These are phyloP conservation scores for Tuta absoluta DNA, from an alignment of 2,888 invertebrate genomes.

Conservation along the genomic window DNA sequence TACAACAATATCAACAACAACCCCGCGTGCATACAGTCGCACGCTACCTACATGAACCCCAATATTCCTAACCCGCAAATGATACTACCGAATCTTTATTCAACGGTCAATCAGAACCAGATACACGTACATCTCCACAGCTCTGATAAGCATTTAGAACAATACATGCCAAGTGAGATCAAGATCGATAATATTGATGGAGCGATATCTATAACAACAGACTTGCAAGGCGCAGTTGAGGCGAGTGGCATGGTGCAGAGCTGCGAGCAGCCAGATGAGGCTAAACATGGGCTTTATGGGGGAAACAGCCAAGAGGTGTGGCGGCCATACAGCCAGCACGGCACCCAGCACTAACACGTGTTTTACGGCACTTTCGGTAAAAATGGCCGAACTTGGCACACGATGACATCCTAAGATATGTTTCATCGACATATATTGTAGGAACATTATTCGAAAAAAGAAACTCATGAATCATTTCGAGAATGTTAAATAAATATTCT, in stretches of 20 bases:
- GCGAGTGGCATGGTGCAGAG: slow-evolving; percentile 75
- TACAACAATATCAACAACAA: slow-evolving; percentile 84
- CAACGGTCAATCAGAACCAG: slow-evolving; percentile 93
- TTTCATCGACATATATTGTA: background rate
- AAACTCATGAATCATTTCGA: too few relatives aligned
- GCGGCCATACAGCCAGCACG: slow-evolving; percentile 86
- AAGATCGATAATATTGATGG: slow-evolving; percentile 83
- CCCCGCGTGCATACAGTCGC: slow-evolving; percentile 74
- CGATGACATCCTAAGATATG: background rate
- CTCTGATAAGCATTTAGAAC: slow-evolving; percentile 84
- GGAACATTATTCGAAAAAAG: too few relatives aligned
- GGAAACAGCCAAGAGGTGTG: slow-evolving; percentile 76
- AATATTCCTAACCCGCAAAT: slow-evolving; percentile 83
- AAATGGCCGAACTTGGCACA: background rate
- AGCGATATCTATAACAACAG: slow-evolving; percentile 80
- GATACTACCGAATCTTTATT: slow-evolving; percentile 90
- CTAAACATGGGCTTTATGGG: slow-evolving; percentile 71
- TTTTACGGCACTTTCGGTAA: slow-evolving; percentile 11
- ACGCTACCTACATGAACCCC: slow-evolving; percentile 83
- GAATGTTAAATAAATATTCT: too few relatives aligned
- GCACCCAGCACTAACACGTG: slow-evolving; percentile 24
- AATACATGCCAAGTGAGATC: slow-evolving; percentile 82
- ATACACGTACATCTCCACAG: slow-evolving; percentile 91
- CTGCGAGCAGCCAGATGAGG: slow-evolving; percentile 79
- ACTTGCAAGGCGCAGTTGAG: slow-evolving; percentile 71